Evolutionary conservation across 2,888 invertebrate genomes (phyloP).

Genomic region (Phortica magna): DNA sequence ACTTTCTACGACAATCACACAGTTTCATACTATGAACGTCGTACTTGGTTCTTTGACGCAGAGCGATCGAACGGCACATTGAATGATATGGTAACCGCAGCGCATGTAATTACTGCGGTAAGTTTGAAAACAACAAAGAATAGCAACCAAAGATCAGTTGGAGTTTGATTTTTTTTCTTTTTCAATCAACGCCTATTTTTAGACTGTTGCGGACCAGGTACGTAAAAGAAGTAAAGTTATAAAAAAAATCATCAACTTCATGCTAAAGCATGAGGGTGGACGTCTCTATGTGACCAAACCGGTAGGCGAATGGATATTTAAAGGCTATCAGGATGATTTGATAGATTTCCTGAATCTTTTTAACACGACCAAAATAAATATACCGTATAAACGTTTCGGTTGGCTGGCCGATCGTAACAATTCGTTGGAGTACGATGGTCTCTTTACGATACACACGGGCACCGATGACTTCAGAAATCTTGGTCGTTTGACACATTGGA

Average conservation of each 20-base stretch:
- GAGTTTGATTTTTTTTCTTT: too few species aligned
- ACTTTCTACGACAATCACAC: conserved; percentile 86
- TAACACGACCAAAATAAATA: conserved; percentile 78
- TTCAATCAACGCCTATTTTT: conserved; percentile 39
- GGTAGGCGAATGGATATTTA: conserved; percentile 85
- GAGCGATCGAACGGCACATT: conserved; percentile 85
- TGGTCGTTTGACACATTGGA: conserved; percentile 87
- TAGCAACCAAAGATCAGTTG: too few species aligned
- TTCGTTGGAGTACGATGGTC: conserved; percentile 86
- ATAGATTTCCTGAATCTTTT: conserved; percentile 80
- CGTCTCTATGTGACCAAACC: conserved; percentile 81
- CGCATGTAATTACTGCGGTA: conserved; percentile 89
- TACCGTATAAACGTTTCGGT: conserved; percentile 89
- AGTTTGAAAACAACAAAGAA: conserved; percentile 68
- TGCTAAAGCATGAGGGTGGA: conserved; percentile 80
- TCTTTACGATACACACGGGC: conserved; percentile 88
- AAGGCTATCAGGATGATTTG: conserved; percentile 88
- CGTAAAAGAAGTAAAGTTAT: conserved; percentile 78
- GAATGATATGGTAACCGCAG: conserved; percentile 83
- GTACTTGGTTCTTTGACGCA: conserved; percentile 86
- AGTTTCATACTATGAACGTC: conserved; percentile 86
- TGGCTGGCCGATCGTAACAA: conserved; percentile 91
- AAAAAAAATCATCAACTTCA: conserved; percentile 79
- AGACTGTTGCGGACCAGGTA: conserved; percentile 84
- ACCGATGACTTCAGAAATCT: conserved; percentile 82